Conservation (phyloP, 2,888 invertebrate species). For the Ornithoptera priamus region DNA sequence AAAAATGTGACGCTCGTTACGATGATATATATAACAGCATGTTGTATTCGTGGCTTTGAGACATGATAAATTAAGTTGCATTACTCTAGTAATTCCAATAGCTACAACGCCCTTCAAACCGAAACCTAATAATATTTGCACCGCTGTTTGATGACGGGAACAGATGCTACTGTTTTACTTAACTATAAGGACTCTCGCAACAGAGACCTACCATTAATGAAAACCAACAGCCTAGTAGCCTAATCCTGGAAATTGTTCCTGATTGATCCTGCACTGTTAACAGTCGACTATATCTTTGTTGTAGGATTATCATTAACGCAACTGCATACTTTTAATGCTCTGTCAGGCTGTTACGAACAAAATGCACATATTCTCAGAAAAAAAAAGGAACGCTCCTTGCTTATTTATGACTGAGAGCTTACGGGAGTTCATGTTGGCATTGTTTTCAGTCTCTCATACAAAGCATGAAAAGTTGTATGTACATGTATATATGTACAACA, state of each 20-base stretch:
- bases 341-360: background rate
- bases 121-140: too few species aligned
- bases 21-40: too few species aligned
- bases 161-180: too few species aligned
- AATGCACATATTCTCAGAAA: background rate
- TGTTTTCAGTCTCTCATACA: slow-evolving; percentile 11
- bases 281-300: background rate
- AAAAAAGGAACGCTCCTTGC: slow-evolving; percentile 5
- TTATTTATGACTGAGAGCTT: slow-evolving; percentile 7
- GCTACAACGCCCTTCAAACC: too few species aligned
- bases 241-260: background rate
- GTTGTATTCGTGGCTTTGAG: too few species aligned
- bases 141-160: too few species aligned
- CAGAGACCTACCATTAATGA: too few species aligned
- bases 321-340: background rate
- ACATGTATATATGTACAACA: background rate
- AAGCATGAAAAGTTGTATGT: slow-evolving; percentile 7
- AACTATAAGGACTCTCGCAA: too few species aligned
- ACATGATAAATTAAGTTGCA: too few species aligned
- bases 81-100: too few species aligned
- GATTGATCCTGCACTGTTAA: background rate
- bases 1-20: too few species aligned
- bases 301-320: background rate
- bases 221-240: background rate
- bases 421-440: slow-evolving; percentile 16